Percentiles rank a stretch among this genome's conserved stretches.
Evolutionary conservation across 2,797 vertebrate genomes (phyloP).

Genomic region (Limosa lapponica): DNA sequence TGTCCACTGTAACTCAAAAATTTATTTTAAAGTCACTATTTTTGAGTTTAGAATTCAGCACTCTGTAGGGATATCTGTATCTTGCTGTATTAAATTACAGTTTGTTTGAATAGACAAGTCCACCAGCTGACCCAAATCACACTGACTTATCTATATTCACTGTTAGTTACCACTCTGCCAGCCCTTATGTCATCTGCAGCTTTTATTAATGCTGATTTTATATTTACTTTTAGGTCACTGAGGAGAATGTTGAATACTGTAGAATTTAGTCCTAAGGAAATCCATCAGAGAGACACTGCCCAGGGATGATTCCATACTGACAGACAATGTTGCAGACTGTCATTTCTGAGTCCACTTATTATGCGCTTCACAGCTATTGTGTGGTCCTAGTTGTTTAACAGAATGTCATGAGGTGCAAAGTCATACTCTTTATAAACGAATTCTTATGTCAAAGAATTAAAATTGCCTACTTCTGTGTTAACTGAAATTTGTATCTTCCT

Average conservation of each 20-base stretch:
- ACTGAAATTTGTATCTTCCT: neutral
- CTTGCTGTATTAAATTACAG: conserved; percentile 34
- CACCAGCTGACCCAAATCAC: conserved; percentile 41
- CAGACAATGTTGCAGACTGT: neutral
- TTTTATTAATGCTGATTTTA: conserved; percentile 52
- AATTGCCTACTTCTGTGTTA: conserved; percentile 12
- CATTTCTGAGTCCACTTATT: neutral
- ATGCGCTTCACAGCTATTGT: neutral
- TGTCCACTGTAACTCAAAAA: neutral
- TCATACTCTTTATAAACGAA: neutral
- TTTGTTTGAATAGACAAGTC: conserved; percentile 42
- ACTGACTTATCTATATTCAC: conserved; percentile 1
- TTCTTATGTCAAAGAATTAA: neutral
- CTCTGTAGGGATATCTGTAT: neutral
- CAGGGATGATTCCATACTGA: neutral
- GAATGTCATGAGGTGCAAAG: neutral
- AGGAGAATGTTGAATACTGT: conserved; percentile 13
- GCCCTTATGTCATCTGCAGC: neutral
- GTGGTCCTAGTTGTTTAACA: neutral
- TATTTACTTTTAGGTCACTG: conserved; percentile 44
- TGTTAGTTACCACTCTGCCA: conserved; percentile 32
- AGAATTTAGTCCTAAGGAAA: conserved; percentile 13
- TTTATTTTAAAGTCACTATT: neutral
- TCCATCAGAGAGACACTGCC: neutral
- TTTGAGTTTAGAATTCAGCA: neutral